Conservation (phyloP, 1,140 invertebrate genomes). For the Ylistrum balloti region DNA sequence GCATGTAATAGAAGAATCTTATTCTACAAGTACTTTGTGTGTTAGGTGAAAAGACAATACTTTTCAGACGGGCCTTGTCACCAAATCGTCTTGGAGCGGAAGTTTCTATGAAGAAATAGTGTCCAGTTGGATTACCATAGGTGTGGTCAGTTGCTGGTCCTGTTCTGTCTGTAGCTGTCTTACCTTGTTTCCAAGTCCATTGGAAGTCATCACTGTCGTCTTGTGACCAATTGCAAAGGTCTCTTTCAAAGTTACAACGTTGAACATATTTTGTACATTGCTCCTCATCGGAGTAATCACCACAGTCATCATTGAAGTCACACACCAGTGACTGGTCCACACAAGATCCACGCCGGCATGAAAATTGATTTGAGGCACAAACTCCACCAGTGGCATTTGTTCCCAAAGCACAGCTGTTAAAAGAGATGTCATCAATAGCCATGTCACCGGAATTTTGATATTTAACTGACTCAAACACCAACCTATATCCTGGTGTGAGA, state of each 20-base stretch:
- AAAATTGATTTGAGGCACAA: conserved; percentile 71
- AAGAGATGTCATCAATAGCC: conserved; percentile 79
- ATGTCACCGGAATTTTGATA: conserved; percentile 69
- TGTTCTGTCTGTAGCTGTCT: conserved; percentile 70
- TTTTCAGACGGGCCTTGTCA: conserved; percentile 87
- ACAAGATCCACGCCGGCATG: conserved; percentile 72
- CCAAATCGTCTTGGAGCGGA: conserved; percentile 86
- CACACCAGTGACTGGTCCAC: conserved; percentile 67
- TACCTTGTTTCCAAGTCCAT: conserved; percentile 71
- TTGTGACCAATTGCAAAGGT: conserved; percentile 77
- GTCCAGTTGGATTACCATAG: conserved; percentile 82
- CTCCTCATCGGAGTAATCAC: conserved; percentile 74
- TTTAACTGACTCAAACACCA: conserved; percentile 71
- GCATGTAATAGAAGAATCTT: conserved; percentile 81
- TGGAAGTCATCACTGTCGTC: conserved; percentile 76
- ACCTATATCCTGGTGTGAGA: conserved; percentile 62
- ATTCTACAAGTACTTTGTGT: conserved; percentile 78
- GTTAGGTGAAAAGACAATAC: conserved; percentile 64
- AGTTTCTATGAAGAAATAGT: conserved; percentile 91
- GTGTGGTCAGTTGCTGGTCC: conserved; percentile 78
- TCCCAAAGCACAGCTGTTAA: conserved; percentile 71
- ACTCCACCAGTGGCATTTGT: conserved; percentile 47
- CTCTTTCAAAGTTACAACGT: conserved; percentile 76
- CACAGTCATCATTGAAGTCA: conserved; percentile 78
- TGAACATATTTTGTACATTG: conserved; percentile 68